Percentiles rank a stretch among this genome's conserved stretches.
Evolutionary conservation across 2,113 vertebrate genomes (phyloP).

Genomic region (cattle (Bos taurus)): DNA sequence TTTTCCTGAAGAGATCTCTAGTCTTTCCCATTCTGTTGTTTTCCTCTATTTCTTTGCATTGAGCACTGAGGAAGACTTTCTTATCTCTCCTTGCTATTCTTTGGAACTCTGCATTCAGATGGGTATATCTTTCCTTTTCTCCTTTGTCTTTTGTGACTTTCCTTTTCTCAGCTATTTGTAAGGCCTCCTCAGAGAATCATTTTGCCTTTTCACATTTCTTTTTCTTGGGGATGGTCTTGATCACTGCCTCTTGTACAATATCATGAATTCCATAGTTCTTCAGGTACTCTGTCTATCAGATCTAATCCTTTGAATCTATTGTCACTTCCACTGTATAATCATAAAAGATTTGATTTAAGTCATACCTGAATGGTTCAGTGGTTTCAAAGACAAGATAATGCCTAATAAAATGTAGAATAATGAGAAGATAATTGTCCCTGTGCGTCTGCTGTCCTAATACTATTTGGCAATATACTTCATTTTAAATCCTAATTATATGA

Average conservation of each 20-base stretch:
- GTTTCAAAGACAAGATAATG: not conserved
- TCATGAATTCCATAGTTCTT: not conserved
- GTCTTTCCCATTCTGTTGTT: not conserved
- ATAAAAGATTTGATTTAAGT: not conserved
- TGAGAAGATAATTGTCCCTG: not conserved
- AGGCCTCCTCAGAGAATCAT: not conserved
- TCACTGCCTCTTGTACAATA: not conserved
- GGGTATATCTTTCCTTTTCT: not conserved
- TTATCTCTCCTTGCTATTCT: not conserved
- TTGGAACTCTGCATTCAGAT: not conserved
- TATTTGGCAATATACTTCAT: conserved; percentile 57
- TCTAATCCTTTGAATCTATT: not conserved
- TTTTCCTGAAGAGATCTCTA: not conserved
- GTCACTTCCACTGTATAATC: not conserved
- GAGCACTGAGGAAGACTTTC: not conserved
- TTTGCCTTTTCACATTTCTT: not conserved
- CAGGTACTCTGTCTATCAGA: not conserved
- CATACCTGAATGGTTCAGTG: not conserved
- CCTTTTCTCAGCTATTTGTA: not conserved
- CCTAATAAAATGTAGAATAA: not conserved
- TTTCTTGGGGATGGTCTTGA: not conserved
- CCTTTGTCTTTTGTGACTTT: not conserved
- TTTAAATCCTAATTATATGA: conserved; percentile 64
- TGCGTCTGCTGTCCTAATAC: not conserved
- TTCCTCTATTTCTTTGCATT: not conserved